Percentiles rank a stretch among this genome's conserved stretches.
These are phyloP conservation scores for Philotrypesis tridentata DNA, from an alignment of 1,140 invertebrate species.

Conservation along the genomic window DNA sequence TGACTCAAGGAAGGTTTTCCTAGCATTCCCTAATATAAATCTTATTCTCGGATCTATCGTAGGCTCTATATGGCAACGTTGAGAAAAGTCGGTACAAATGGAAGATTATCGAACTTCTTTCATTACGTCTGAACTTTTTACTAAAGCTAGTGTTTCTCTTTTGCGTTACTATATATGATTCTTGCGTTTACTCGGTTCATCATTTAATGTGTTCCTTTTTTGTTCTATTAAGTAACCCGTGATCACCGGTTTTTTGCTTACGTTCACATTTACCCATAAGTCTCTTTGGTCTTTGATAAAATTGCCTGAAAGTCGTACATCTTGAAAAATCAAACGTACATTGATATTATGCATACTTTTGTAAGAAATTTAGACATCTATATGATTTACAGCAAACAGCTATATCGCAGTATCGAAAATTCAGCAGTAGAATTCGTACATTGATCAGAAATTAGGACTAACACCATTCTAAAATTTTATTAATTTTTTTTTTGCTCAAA, in stretches of 20 bases:
- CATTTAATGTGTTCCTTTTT: background rate
- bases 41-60: slow-evolving; percentile 1
- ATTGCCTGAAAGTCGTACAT: background rate
- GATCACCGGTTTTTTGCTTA: background rate
- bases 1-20: slow-evolving; percentile 2
- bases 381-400: background rate
- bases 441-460: slow-evolving; percentile 17
- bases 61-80: slow-evolving; percentile 1
- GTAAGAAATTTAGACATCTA: slow-evolving; percentile 9
- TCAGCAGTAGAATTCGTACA: slow-evolving; percentile 21
- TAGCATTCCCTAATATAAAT: background rate
- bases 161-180: background rate
- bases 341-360: background rate
- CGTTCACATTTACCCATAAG: slow-evolving; percentile 28
- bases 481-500: no score
- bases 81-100: slow-evolving; percentile 33
- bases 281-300: slow-evolving; percentile 45
- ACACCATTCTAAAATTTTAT: no score
- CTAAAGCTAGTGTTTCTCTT: slow-evolving; percentile 16
- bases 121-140: slow-evolving; percentile 29
- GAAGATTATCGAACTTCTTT: slow-evolving; percentile 48
- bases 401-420: background rate
- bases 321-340: slow-evolving; percentile 24
- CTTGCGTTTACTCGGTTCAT: background rate
- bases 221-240: background rate